Evolutionary conservation across 2,888 invertebrate genomes (phyloP).

Genomic region (Uloborus plumipes): DNA sequence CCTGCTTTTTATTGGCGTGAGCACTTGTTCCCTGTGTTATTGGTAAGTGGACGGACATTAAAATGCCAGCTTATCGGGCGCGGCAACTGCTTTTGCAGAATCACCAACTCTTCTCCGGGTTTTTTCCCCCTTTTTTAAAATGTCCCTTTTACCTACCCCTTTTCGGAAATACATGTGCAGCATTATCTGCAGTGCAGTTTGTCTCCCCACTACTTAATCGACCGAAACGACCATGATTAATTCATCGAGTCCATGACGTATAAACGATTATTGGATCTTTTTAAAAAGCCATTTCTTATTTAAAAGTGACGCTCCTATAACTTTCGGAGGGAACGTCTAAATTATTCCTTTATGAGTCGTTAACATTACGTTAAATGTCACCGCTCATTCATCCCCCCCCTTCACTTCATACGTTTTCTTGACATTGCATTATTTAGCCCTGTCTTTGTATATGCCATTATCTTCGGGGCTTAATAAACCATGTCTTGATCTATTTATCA

Average conservation of each 20-base stretch:
- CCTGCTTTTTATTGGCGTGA: constrained; percentile 59
- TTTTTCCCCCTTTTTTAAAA: not conserved
- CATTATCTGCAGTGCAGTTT: constrained; percentile 55
- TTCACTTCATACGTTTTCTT: constrained; percentile 33
- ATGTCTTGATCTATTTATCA: constrained; percentile 53
- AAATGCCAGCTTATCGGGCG: constrained; percentile 43
- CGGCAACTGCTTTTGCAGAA: constrained; percentile 10
- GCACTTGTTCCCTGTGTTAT: constrained; percentile 52
- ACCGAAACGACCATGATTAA: constrained; percentile 50
- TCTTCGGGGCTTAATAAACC: constrained; percentile 59
- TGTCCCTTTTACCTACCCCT: constrained; percentile 1
- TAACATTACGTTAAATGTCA: constrained; percentile 61
- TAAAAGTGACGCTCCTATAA: constrained; percentile 30
- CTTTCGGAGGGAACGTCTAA: constrained; percentile 28
- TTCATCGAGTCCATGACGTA: constrained; percentile 59
- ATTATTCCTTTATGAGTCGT: constrained; percentile 56
- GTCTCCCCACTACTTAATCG: constrained; percentile 53
- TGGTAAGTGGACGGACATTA: constrained; percentile 57
- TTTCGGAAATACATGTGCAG: constrained; percentile 3
- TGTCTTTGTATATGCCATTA: constrained; percentile 48
- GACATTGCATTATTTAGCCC: constrained; percentile 27
- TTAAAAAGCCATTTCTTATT: constrained; percentile 64
- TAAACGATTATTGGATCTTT: constrained; percentile 64
- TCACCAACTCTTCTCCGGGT: not conserved
- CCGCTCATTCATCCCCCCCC: constrained; percentile 25